Base-by-base conservation (phyloP, 2,888 invertebrate species). In the Operophtera brumata region DNA sequence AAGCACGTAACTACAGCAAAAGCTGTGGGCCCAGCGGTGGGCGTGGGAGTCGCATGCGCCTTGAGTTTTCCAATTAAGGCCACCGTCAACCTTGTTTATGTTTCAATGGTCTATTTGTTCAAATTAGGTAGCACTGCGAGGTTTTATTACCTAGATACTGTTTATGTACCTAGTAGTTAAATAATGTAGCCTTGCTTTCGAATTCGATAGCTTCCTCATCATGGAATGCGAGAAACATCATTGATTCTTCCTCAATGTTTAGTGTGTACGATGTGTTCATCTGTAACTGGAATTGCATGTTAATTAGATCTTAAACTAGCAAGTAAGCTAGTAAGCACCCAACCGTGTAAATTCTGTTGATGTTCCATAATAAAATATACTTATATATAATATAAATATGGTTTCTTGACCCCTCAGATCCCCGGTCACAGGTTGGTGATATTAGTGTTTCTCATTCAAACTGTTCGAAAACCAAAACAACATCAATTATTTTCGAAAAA, bases 31-130 rank as follows among this genome's bases (percentile, higher is more conserved):
- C 42, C 54, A 55, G 46, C 46, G 67, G 80, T 82, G 71, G 81
- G 67, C 69, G 71, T 68, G 57, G 64, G 61, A 57, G 63, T 69
- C 71, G 72, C 69, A 65, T 68, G 71, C 64, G 71, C 83, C 82
- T 84, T 84, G 82, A 67, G 69, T 71, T 65, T 73, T 61, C 84
- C 83, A 84, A 82, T 80, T 86, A 86, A 75, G 85, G 81, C 54
- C 67, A 78, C 71, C 75, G 70, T 73, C 73, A 70, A 61, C 61
- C 75, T 76, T 77, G 81, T 84, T 81, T 77, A 70, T 69, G 75
- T 74, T 76, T 73, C 73, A 78, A 75, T 75, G 67, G 67, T 76
- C 72, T 70, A 75, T 76, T 76, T 81, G 75, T 67, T 71, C 77
- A 77, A 78, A 82, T 83, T 76, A 77, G 78, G 79, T 66, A 60